Evolutionary conservation across 2,113 vertebrate genomes (phyloP).

Genomic region (Podarcis cretensis): DNA sequence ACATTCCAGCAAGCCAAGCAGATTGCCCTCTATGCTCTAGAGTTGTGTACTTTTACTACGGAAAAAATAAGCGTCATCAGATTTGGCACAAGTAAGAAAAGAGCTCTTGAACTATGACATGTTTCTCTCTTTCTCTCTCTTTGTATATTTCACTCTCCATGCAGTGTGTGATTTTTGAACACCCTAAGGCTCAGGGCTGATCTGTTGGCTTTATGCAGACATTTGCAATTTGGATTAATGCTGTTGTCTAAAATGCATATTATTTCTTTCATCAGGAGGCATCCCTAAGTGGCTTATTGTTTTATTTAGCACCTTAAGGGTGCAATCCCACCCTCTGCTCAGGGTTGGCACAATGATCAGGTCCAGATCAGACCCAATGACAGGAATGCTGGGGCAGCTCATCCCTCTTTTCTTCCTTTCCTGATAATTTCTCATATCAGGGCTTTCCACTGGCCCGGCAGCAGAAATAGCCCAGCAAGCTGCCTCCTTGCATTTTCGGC

Average conservation of each 20-base stretch:
- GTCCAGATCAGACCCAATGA: too few species aligned
- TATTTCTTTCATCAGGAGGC: not conserved
- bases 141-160: not conserved
- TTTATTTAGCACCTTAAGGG: not conserved
- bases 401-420: too few species aligned
- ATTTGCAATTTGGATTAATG: not conserved
- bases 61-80: slow-evolving; percentile 76
- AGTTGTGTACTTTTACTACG: slow-evolving; percentile 39
- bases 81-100: slow-evolving; percentile 81
- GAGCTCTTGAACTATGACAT: not conserved
- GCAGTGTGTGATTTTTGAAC: too few species aligned
- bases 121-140: not conserved
- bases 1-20: slow-evolving; percentile 72
- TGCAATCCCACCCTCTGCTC: too few species aligned
- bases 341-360: too few species aligned
- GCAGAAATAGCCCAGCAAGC: too few species aligned
- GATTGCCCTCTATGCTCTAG: slow-evolving; percentile 76
- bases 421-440: too few species aligned
- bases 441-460: too few species aligned
- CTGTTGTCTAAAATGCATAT: not conserved
- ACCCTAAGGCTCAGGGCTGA: not conserved
- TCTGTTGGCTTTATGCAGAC: not conserved
- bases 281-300: not conserved
- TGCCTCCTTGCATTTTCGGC: too few species aligned
- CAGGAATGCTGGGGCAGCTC: too few species aligned